Percentiles rank a stretch among this genome's conserved stretches.
Conservation (phyloP, 2,888 invertebrate genomes). For the Bimastos eiseni region DNA sequence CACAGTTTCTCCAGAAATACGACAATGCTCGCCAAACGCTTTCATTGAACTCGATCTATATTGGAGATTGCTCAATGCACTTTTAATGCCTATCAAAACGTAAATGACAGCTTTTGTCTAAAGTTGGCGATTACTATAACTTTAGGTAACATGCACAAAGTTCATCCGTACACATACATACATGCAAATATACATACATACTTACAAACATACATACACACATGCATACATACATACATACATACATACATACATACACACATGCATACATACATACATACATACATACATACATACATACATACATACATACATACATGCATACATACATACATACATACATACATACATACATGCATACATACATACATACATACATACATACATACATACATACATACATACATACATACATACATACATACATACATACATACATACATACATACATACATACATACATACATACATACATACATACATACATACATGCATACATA, state of each 20-base stretch:
- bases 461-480: neutral
- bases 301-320: neutral
- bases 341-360: neutral
- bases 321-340: neutral
- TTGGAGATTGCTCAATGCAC: too few species aligned
- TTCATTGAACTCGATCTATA: too few species aligned
- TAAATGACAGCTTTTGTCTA: too few species aligned
- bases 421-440: slow-evolving; percentile 26
- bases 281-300: neutral
- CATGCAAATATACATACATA: neutral
- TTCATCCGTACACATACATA: too few species aligned
- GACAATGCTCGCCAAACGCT: too few species aligned
- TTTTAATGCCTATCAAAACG: too few species aligned
- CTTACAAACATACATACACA: neutral
- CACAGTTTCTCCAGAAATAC: too few species aligned
- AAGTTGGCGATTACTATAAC: too few species aligned
- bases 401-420: slow-evolving; percentile 22
- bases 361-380: slow-evolving; percentile 33
- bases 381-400: slow-evolving; percentile 25
- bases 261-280: too few species aligned
- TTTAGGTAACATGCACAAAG: too few species aligned
- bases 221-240: too few species aligned
- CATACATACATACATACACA: too few species aligned
- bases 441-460: neutral
- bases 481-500: neutral